These are phyloP conservation scores for Temnothorax longispinosus DNA, from an alignment of 1,140 invertebrate genomes.

Conservation along the genomic window DNA sequence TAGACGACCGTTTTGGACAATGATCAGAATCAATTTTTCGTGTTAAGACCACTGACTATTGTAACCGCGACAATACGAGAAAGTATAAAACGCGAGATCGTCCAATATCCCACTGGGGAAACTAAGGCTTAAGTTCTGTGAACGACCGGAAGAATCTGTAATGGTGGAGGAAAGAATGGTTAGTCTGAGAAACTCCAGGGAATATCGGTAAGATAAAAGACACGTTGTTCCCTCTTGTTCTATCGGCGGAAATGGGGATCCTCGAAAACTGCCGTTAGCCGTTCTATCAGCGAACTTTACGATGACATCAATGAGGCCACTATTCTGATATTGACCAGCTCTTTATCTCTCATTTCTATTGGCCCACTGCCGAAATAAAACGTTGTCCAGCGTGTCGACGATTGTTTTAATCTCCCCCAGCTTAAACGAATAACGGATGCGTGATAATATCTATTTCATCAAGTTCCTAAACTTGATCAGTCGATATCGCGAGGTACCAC, in stretches of 20 bases:
- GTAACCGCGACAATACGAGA: conserved; percentile 5
- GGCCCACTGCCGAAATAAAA: conserved; percentile 40
- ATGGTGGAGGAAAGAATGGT: conserved; percentile 53
- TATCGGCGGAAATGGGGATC: conserved; percentile 61
- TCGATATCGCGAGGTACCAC: background rate
- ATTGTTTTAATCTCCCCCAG: conserved; percentile 1
- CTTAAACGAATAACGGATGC: background rate
- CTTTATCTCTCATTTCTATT: conserved; percentile 31
- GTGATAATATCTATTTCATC: conserved; percentile 13
- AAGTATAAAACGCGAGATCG: conserved; percentile 23
- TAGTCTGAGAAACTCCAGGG: conserved; percentile 42
- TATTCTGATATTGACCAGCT: conserved; percentile 59
- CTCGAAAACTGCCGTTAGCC: conserved; percentile 58
- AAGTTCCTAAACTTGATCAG: background rate
- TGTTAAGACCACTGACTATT: background rate
- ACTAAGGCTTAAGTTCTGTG: conserved; percentile 39
- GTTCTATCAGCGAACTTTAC: conserved; percentile 65
- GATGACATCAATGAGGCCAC: conserved; percentile 65
- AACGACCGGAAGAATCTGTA: conserved; percentile 54
- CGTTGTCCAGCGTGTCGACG: conserved; percentile 21
- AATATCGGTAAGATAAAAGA: conserved; percentile 68
- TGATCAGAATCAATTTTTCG: background rate
- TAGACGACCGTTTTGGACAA: background rate
- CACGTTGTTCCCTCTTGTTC: conserved; percentile 63
- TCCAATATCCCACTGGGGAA: conserved; percentile 24